Percentiles rank a stretch among this genome's conserved stretches.
These are phyloP conservation scores for Seriola dumerili DNA, from an alignment of 2,113 vertebrate genomes.

Conservation along the genomic window DNA sequence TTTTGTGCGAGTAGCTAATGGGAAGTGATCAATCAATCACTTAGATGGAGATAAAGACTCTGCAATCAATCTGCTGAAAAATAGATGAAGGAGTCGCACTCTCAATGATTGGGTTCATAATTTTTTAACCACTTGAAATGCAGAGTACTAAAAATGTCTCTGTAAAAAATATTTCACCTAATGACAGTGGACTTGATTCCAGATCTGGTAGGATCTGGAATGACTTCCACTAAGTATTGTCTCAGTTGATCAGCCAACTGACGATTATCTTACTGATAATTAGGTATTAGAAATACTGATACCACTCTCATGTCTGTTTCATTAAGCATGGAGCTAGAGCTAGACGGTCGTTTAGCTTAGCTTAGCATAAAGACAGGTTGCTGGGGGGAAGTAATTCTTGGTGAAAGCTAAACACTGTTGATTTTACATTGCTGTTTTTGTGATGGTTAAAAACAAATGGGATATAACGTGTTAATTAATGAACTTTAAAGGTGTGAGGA, in stretches of 20 bases:
- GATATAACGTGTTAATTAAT: background rate
- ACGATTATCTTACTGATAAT: background rate
- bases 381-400: too few species aligned
- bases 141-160: background rate
- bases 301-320: background rate
- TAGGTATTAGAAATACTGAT: background rate
- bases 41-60: constrained; percentile 48
- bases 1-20: constrained; percentile 56
- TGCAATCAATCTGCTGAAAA: constrained; percentile 59
- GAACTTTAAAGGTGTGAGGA: background rate
- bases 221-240: too few species aligned
- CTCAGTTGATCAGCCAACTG: too few species aligned
- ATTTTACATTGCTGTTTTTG: background rate
- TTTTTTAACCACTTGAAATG: constrained; percentile 13
- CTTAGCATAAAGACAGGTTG: background rate
- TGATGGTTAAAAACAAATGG: background rate
- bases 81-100: constrained; percentile 48
- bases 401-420: background rate
- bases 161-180: background rate
- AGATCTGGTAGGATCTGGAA: background rate
- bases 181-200: background rate
- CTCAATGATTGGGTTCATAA: constrained; percentile 33
- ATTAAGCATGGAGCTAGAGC: background rate
- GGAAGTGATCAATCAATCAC: constrained; percentile 62
- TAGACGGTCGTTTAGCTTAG: background rate